A percentile compares a stretch with the other conserved stretches of the same genome.
These are phyloP conservation scores for Drosophila biarmipes DNA, from an alignment of 1,140 invertebrate species.

Conservation along the genomic window DNA sequence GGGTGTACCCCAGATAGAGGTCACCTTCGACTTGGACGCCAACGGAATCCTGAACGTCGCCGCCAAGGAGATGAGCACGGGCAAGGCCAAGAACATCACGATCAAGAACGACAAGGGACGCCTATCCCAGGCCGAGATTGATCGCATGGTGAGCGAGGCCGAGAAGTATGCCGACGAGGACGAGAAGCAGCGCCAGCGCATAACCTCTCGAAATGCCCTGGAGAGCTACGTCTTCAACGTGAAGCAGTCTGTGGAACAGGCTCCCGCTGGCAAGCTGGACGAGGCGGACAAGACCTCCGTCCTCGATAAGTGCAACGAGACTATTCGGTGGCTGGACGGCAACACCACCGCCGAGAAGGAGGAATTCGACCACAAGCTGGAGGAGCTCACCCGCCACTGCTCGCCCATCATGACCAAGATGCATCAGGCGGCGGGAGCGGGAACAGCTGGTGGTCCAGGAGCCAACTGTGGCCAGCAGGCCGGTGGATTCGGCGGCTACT, in stretches of 20 bases:
- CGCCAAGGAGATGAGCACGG: constrained; percentile 86
- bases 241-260: constrained; percentile 86
- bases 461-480: constrained; percentile 70
- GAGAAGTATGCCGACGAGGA: constrained; percentile 85
- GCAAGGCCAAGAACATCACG: constrained; percentile 89
- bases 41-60: constrained; percentile 88
- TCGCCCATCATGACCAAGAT: constrained; percentile 87
- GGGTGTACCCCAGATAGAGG: constrained; percentile 91
- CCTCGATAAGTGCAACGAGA: constrained; percentile 86
- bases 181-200: constrained; percentile 88
- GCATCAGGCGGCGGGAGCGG: constrained; percentile 65
- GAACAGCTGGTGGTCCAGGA: constrained; percentile 7
- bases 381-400: constrained; percentile 86
- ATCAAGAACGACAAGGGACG: constrained; percentile 94
- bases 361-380: constrained; percentile 87
- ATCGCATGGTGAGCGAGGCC: constrained; percentile 82
- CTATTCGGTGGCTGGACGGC: constrained; percentile 87
- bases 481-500: constrained; percentile 63
- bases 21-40: constrained; percentile 87
- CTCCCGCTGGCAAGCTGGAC: constrained; percentile 86
- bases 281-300: constrained; percentile 87
- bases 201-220: constrained; percentile 86
- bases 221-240: constrained; percentile 91
- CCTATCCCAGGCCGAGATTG: constrained; percentile 91
- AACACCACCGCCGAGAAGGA: constrained; percentile 88